Percentiles rank a stretch among this genome's conserved stretches.
phyloP scores from a whole-genome alignment of 2,888 invertebrate species.

The Troides helena region DNA sequence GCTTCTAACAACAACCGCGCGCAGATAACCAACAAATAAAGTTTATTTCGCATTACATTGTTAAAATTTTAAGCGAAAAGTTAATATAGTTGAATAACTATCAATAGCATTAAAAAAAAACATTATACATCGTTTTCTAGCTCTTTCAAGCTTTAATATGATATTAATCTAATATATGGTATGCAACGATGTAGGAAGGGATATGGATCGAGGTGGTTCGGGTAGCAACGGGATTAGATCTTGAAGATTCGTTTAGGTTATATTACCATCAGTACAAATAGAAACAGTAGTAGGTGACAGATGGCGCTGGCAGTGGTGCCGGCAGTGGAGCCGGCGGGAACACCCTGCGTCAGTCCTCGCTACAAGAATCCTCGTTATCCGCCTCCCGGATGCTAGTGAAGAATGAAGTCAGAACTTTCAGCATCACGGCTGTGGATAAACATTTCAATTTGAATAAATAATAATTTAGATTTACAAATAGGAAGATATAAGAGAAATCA shows the following conservation, averaged over 20 bases:
- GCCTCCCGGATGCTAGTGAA: conserved; percentile 85
- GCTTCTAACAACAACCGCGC: conserved; percentile 5
- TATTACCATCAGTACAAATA: conserved; percentile 55
- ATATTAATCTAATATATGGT: neutral
- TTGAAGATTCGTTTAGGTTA: neutral
- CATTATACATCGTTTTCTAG: conserved; percentile 60
- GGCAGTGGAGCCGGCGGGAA: conserved; percentile 42
- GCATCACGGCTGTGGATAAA: conserved; percentile 81
- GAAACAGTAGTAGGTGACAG: conserved; percentile 52
- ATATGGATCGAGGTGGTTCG: conserved; percentile 40
- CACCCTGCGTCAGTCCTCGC: conserved; percentile 70
- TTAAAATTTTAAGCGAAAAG: conserved; percentile 7
- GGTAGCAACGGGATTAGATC: conserved; percentile 35
- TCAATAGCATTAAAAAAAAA: conserved; percentile 51
- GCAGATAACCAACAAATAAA: conserved; percentile 31
- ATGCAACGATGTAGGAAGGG: conserved; percentile 37
- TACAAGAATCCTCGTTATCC: conserved; percentile 81
- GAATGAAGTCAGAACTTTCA: conserved; percentile 86
- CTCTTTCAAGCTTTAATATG: conserved; percentile 35
- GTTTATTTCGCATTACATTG: neutral
- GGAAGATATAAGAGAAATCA: too few relatives aligned
- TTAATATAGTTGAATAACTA: conserved; percentile 55
- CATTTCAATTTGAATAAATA: neutral
- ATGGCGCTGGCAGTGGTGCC: conserved; percentile 41
- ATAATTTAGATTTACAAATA: too few relatives aligned